These are phyloP conservation scores for Pluvialis apricaria DNA, from an alignment of 2,113 vertebrate genomes.

Conservation along the genomic window DNA sequence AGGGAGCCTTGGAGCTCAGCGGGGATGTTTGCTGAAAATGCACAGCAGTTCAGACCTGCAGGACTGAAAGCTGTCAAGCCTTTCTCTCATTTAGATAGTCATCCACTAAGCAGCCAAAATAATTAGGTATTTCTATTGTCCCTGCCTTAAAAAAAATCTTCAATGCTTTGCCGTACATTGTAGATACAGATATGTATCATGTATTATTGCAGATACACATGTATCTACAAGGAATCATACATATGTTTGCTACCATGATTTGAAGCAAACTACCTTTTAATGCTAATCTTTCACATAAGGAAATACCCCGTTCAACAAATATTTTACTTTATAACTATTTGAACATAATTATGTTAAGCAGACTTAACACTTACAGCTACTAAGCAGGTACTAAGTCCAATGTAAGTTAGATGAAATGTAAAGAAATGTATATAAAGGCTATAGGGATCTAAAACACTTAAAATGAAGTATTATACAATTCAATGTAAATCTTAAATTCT, in stretches of 20 bases:
- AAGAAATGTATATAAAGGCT: background rate
- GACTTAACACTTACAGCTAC: background rate
- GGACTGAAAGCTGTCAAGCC: background rate
- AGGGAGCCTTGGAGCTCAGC: background rate
- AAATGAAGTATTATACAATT: too few relatives aligned
- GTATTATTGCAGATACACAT: background rate
- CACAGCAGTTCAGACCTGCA: background rate
- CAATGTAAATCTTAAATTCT: too few relatives aligned
- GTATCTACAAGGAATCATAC: background rate
- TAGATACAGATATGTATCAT: background rate
- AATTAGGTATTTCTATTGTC: background rate
- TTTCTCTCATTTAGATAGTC: background rate
- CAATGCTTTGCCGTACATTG: background rate
- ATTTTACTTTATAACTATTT: background rate
- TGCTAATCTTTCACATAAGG: background rate
- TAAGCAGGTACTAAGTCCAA: background rate
- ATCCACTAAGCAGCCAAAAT: background rate
- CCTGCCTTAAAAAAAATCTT: background rate
- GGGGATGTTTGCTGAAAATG: background rate
- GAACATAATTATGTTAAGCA: background rate
- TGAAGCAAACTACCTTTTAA: background rate
- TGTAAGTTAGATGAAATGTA: accelerated
- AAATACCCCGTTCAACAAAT: background rate
- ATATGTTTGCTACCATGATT: background rate
- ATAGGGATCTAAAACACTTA: background rate